A percentile compares a stretch with the other conserved stretches of the same genome.
These are phyloP conservation scores for Orchesella cincta DNA, from an alignment of 1,140 invertebrate genomes.

Conservation along the genomic window DNA sequence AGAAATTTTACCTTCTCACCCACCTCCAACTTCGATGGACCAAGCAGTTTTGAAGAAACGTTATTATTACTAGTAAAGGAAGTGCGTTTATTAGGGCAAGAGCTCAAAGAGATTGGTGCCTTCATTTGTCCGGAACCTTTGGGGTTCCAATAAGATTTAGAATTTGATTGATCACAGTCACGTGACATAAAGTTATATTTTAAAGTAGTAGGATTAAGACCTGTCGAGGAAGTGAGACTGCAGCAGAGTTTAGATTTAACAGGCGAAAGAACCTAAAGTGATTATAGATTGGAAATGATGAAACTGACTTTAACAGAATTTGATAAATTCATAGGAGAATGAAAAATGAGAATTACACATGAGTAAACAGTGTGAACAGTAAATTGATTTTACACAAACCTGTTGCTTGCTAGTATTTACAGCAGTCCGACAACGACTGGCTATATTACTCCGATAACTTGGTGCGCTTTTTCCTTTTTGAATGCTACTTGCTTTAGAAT, in stretches of 20 bases:
- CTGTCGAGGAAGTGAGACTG: constrained; percentile 32
- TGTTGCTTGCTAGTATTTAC: constrained; percentile 27
- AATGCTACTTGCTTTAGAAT: background rate
- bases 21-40: background rate
- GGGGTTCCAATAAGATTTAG: constrained; percentile 5
- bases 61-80: constrained; percentile 20
- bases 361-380: no score
- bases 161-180: background rate
- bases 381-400: background rate
- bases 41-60: background rate
- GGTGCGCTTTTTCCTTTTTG: constrained; percentile 22
- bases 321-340: background rate
- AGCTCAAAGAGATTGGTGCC: constrained; percentile 8
- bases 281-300: constrained; percentile 4
- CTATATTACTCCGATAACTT: constrained; percentile 40
- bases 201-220: background rate
- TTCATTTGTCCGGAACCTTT: constrained; percentile 20
- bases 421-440: constrained; percentile 35
- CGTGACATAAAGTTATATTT: constrained; percentile 20
- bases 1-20: background rate
- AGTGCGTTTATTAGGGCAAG: constrained; percentile 21
- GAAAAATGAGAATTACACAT: background rate
- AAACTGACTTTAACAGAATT: background rate
- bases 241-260: constrained; percentile 39
- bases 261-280: constrained; percentile 36